Percentiles rank a stretch among this genome's conserved stretches.
phyloP scores from a whole-genome alignment of 2,888 invertebrate species.

The Lasioglossum villosulum region DNA sequence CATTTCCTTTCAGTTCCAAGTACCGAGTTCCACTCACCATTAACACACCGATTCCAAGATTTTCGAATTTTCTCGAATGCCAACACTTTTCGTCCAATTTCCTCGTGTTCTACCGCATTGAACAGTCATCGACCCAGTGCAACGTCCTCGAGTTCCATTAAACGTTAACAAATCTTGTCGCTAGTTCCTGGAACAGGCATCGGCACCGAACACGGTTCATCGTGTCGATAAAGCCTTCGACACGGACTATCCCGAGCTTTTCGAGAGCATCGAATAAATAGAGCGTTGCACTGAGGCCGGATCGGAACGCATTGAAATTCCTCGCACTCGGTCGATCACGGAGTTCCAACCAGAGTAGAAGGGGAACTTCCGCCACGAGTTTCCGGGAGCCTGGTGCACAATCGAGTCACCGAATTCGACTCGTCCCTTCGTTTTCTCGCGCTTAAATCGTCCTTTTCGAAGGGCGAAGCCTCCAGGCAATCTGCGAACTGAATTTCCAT shows the following conservation, averaged over 20 bases:
- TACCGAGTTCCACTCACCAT: background rate
- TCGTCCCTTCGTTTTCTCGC: slow-evolving; percentile 24
- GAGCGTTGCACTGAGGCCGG: slow-evolving; percentile 17
- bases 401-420: slow-evolving; percentile 32
- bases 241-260: slow-evolving; percentile 3
- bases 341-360: background rate
- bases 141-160: background rate
- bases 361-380: slow-evolving; percentile 34
- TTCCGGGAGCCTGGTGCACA: slow-evolving; percentile 26
- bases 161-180: background rate
- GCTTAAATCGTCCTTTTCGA: slow-evolving; percentile 11
- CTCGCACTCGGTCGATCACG: slow-evolving; percentile 40
- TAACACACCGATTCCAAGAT: background rate
- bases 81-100: background rate
- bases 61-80: background rate
- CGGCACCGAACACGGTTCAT: background rate
- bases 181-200: background rate
- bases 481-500: slow-evolving; percentile 23
- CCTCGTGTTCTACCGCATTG: background rate
- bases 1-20: background rate
- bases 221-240: slow-evolving; percentile 2
- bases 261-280: slow-evolving; percentile 27
- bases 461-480: background rate
- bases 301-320: slow-evolving; percentile 51
- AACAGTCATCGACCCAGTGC: no score